Conservation (phyloP, 2,113 vertebrate species). For the Cyrtonyx montezumae region DNA sequence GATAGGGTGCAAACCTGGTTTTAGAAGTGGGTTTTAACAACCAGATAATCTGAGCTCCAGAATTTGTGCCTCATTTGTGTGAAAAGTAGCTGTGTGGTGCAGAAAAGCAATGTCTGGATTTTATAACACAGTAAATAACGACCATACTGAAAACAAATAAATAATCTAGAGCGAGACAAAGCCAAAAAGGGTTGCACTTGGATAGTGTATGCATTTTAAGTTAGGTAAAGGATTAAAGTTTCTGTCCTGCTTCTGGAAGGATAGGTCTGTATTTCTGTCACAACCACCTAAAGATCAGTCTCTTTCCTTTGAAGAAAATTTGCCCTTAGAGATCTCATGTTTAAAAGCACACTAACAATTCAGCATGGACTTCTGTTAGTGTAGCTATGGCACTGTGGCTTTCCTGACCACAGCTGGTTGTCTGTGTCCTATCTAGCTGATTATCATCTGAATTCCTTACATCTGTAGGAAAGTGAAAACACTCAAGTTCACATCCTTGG, state of each 20-base stretch:
- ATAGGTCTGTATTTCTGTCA: not conserved
- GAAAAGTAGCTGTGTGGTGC: not conserved
- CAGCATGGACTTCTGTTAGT: accelerated
- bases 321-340: not conserved
- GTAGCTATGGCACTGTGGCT: accelerated
- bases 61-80: not conserved
- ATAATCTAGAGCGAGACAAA: not conserved
- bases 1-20: not conserved
- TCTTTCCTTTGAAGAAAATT: not conserved
- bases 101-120: not conserved
- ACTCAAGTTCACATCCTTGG: not conserved
- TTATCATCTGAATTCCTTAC: not conserved
- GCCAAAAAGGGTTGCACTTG: not conserved
- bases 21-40: not conserved
- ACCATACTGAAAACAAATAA: not conserved
- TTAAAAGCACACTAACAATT: not conserved
- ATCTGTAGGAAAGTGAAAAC: not conserved
- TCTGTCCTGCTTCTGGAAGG: not conserved
- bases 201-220: accelerated
- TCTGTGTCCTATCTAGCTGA: not conserved
- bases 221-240: not conserved
- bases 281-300: not conserved
- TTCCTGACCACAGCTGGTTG: not conserved
- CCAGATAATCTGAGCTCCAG: not conserved
- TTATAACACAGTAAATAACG: not conserved